Conservation (phyloP, 37 sponge, comb jelly and placozoan species). For the Agelas oroides region DNA sequence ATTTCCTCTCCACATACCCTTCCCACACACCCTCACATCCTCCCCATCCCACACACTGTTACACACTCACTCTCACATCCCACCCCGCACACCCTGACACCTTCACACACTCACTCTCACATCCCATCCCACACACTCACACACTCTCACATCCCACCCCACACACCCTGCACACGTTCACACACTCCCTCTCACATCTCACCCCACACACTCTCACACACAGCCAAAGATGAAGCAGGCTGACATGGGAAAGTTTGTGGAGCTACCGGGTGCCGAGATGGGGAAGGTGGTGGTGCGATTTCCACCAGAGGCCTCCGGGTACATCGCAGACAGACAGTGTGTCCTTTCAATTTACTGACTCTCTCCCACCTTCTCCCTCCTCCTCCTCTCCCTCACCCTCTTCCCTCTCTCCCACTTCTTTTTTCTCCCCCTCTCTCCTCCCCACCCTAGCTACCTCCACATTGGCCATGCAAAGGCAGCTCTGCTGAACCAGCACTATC, state of each 20-base stretch:
- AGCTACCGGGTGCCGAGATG: conserved; percentile 93
- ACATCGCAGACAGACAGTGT: background rate
- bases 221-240: conserved; percentile 38
- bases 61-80: background rate
- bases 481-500: conserved; percentile 96
- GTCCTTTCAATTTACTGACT: too few species aligned
- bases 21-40: too few species aligned
- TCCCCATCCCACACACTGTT: background rate
- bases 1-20: too few species aligned
- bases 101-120: too few species aligned
- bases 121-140: too few species aligned
- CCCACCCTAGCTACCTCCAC: conserved; percentile 82
- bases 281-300: conserved; percentile 97
- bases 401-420: background rate
- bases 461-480: conserved; percentile 99
- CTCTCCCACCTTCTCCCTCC: background rate
- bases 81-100: background rate
- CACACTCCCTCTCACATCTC: background rate
- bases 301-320: conserved; percentile 98
- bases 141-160: too few species aligned
- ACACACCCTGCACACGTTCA: too few species aligned
- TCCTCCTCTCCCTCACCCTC: background rate
- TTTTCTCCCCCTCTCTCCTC: background rate
- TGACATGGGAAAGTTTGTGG: conserved; percentile 93
- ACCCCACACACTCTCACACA: background rate